Evolutionary conservation across 2,113 vertebrate species (phyloP).

Genomic region (Xiphophorus hellerii): DNA sequence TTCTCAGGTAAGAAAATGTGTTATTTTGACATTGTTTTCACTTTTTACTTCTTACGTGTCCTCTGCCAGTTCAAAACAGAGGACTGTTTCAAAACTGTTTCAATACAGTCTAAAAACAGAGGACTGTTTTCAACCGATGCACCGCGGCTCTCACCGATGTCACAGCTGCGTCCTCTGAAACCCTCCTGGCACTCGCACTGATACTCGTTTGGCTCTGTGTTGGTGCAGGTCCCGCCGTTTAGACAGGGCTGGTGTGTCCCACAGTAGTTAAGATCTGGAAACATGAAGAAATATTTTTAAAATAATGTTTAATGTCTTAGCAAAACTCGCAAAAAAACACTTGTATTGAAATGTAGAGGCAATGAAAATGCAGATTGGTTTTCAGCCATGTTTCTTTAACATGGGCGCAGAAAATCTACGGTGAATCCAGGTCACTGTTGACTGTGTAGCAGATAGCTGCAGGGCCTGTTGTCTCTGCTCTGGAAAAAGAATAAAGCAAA

Average conservation of each 20-base stretch:
- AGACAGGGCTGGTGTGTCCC: conserved; percentile 84
- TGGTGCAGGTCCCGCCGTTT: conserved; percentile 83
- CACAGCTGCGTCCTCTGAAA: conserved; percentile 81
- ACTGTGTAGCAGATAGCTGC: conserved; percentile 50
- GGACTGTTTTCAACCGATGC: neutral
- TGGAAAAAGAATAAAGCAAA: conserved; percentile 61
- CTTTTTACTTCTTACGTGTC: neutral
- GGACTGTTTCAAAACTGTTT: too few relatives aligned
- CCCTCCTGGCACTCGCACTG: conserved; percentile 83
- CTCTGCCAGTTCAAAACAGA: neutral
- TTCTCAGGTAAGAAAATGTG: neutral
- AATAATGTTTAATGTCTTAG: neutral
- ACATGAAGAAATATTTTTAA: neutral
- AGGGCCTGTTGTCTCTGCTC: conserved; percentile 47
- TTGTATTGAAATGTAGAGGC: neutral
- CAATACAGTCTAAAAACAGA: too few relatives aligned
- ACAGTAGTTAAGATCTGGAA: conserved; percentile 84
- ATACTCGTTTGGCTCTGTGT: conserved; percentile 85
- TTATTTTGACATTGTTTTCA: neutral
- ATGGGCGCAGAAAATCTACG: neutral
- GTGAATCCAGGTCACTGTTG: conserved; percentile 37
- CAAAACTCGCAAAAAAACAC: neutral
- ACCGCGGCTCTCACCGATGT: conserved; percentile 75
- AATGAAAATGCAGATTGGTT: neutral
- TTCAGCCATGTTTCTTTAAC: too few relatives aligned